Evolutionary conservation across 2,888 invertebrate species (phyloP).

Genomic region (Sisyra terminalis): DNA sequence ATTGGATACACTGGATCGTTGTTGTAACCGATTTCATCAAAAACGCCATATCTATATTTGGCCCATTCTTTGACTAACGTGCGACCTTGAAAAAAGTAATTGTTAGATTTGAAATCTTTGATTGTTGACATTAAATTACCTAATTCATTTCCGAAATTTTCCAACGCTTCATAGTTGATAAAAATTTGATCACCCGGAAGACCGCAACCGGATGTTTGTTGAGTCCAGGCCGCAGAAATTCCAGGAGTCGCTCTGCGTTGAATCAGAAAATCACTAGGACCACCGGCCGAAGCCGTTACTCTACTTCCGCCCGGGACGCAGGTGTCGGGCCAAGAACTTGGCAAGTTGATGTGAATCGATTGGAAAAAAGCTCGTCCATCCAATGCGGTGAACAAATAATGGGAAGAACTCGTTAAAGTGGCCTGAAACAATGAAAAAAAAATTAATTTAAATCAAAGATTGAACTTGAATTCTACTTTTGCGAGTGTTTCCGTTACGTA

Average conservation of each 20-base stretch:
- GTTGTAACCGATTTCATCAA: constrained; percentile 43
- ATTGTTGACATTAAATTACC: not conserved
- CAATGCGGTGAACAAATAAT: constrained; percentile 36
- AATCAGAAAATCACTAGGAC: constrained; percentile 33
- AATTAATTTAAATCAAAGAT: not conserved
- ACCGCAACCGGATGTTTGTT: constrained; percentile 42
- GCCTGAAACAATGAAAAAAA: constrained; percentile 26
- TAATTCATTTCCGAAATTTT: constrained; percentile 2
- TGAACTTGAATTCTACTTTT: constrained; percentile 18
- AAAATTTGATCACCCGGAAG: constrained; percentile 39
- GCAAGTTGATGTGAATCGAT: constrained; percentile 39
- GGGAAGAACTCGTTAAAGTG: constrained; percentile 35
- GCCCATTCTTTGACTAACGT: constrained; percentile 43
- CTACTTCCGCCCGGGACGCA: constrained; percentile 24
- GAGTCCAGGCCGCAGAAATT: constrained; percentile 37
- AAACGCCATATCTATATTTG: constrained; percentile 49
- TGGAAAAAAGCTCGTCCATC: constrained; percentile 37
- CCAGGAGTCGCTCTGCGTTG: constrained; percentile 33
- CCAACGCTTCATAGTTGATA: constrained; percentile 27
- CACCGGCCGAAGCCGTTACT: constrained; percentile 30
- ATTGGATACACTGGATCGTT: constrained; percentile 39
- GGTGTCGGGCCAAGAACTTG: constrained; percentile 37
- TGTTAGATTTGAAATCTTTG: not conserved
- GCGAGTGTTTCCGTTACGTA: constrained; percentile 43
- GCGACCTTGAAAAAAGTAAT: constrained; percentile 19